phyloP scores from a whole-genome alignment of 1,140 invertebrate species.

The Pogonus chalceus region DNA sequence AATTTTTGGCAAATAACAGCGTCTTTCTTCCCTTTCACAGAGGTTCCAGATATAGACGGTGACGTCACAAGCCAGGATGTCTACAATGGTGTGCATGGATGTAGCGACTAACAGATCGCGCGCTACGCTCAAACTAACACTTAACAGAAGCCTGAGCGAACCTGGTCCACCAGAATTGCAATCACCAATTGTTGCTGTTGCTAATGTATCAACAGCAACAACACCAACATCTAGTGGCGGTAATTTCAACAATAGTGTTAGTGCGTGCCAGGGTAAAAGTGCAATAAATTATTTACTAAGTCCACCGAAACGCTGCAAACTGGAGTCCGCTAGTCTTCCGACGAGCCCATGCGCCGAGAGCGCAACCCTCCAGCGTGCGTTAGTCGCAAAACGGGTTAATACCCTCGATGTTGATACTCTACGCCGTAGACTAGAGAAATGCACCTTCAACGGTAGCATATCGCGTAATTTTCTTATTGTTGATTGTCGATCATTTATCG shows the following conservation, averaged over 20 bases:
- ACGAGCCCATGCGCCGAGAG: constrained; percentile 47
- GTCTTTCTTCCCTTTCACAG: constrained; percentile 17
- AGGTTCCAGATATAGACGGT: constrained; percentile 33
- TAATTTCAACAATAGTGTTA: background rate
- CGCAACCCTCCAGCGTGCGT: constrained; percentile 40
- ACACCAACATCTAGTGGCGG: background rate
- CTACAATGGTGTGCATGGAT: constrained; percentile 41
- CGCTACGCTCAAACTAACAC: constrained; percentile 46
- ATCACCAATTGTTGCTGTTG: background rate
- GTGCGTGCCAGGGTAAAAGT: constrained; percentile 16
- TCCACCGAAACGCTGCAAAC: constrained; percentile 44
- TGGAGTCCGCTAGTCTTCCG: constrained; percentile 43
- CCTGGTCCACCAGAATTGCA: constrained; percentile 37
- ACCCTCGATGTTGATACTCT: constrained; percentile 31
- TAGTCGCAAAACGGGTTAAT: constrained; percentile 33
- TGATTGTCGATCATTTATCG: constrained; percentile 63
- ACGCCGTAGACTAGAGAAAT: constrained; percentile 28
- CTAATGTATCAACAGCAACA: constrained; percentile 2
- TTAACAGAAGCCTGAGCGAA: constrained; percentile 51
- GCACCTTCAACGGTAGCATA: constrained; percentile 19
- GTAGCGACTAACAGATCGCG: constrained; percentile 37
- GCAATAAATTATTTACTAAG: too few species aligned
- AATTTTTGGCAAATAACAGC: background rate
- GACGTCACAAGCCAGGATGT: constrained; percentile 33
- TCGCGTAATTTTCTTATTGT: constrained; percentile 43